These are phyloP conservation scores for Scalopus aquaticus DNA, from an alignment of 2,113 vertebrate species.

Conservation along the genomic window DNA sequence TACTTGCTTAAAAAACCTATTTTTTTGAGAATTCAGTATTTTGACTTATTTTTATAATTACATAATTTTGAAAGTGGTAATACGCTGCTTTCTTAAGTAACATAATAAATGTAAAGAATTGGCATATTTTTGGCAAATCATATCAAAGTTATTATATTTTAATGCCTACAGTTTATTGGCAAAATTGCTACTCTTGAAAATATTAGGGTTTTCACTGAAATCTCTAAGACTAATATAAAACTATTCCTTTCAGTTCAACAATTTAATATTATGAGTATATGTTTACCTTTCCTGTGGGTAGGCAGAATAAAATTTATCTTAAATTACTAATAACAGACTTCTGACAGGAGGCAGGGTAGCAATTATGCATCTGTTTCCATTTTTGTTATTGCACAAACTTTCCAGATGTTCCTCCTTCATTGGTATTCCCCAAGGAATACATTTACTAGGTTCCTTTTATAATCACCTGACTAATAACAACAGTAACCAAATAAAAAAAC, in stretches of 20 bases:
- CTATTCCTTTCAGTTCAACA: constrained; percentile 49
- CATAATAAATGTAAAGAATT: constrained; percentile 36
- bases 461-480: constrained; percentile 62
- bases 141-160: constrained; percentile 43
- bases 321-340: constrained; percentile 69
- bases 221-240: constrained; percentile 45
- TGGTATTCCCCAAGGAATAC: constrained; percentile 45
- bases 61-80: constrained; percentile 38
- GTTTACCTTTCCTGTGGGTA: constrained; percentile 42
- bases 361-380: constrained; percentile 82
- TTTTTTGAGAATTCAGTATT: constrained; percentile 23
- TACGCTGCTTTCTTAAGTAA: constrained; percentile 6
- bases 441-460: constrained; percentile 59
- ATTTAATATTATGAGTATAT: constrained; percentile 31
- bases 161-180: constrained; percentile 45
- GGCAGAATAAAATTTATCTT: constrained; percentile 48
- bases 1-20: not conserved
- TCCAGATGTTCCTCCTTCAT: constrained; percentile 77
- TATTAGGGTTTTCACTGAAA: constrained; percentile 41
- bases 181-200: constrained; percentile 52
- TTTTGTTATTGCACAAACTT: constrained; percentile 70
- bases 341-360: constrained; percentile 73
- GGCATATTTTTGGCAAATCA: constrained; percentile 27
- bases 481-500: not conserved
- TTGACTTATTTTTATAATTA: constrained; percentile 43